A percentile compares a stretch with the other conserved stretches of the same genome.
phyloP scores from a whole-genome alignment of 2,888 invertebrate species.

The Apodemia duryi region DNA sequence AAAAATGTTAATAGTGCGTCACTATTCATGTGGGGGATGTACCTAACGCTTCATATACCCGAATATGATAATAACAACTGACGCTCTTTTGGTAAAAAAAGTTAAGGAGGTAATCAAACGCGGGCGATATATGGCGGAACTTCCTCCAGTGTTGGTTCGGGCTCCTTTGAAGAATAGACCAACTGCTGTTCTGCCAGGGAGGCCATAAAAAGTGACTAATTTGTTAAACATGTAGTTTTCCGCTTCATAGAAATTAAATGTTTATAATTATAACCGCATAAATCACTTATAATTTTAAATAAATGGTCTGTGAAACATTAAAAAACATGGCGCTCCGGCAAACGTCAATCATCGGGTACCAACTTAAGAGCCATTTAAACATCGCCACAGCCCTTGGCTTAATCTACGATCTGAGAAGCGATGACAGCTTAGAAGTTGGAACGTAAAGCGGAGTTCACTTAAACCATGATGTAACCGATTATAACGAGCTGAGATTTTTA shows the following conservation, averaged over 20 bases:
- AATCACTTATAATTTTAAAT: conserved; percentile 12
- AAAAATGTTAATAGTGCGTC: too few relatives aligned
- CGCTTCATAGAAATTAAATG: conserved; percentile 7
- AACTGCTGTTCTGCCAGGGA: too few relatives aligned
- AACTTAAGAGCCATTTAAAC: conserved; percentile 61
- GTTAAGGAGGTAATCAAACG: too few relatives aligned
- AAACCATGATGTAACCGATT: conserved; percentile 29
- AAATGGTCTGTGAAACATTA: conserved; percentile 12
- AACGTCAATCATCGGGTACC: conserved; percentile 53
- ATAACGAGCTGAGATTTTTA: conserved; percentile 23
- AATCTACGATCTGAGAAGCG: conserved; percentile 60
- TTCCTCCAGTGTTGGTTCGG: too few relatives aligned
- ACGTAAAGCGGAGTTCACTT: conserved; percentile 25
- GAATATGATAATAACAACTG: too few relatives aligned
- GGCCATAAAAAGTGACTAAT: neutral
- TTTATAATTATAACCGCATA: conserved; percentile 8
- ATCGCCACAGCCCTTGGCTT: conserved; percentile 50
- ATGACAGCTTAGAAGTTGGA: conserved; percentile 46
- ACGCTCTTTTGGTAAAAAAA: too few relatives aligned
- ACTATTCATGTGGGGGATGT: too few relatives aligned
- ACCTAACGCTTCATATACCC: too few relatives aligned
- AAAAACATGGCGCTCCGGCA: conserved; percentile 35
- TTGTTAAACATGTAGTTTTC: conserved; percentile 5
- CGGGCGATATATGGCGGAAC: too few relatives aligned
- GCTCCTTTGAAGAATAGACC: too few relatives aligned